Base-by-base conservation (phyloP, 2,797 vertebrate genomes). In the Peromyscus aztecus region DNA sequence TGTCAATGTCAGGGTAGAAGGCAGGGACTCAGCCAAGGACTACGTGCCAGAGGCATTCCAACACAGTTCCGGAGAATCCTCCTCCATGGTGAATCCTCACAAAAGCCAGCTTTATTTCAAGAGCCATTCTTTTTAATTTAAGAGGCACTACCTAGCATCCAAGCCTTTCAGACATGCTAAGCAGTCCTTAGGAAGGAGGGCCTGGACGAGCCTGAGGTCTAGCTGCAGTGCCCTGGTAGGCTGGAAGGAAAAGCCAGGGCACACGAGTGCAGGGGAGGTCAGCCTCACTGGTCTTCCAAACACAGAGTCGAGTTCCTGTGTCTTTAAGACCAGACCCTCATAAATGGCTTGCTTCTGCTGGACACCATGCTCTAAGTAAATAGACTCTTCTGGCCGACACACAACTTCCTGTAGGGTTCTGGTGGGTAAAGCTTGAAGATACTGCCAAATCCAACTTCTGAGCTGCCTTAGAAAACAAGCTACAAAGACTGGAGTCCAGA, bases 381-480 rank as follows among this genome's bases (percentile, higher is more conserved):
- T 98, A 98, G 97, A 93, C 98, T 98, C 96, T 96, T 98, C 98
- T 97, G 98, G 98, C 98, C 80, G 91, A 98, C 98, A 98, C 97
- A 97, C 96, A 97, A 97, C 98, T 98, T 99, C 98, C 98, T 98
- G 98, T 98, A 98, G 98, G 97, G 94, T 98, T 98, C 97, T 98
- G 97, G 97, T 98, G 97, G 98, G 97, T 97, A 98, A 97, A 97
- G 97, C 89, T 97, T 93, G 92, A 91, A 98, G 97, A 87, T 46
- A 93, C 91, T 98, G 98, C 98, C 98, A 98, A 98, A 98, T 98
- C 97, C 97, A 98, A 98, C 98, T 98, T 99, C 98, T 97, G 96
- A 98, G 97, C 98, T 98, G 98, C 98, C 98, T 99, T 97, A 97
- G 98, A 99, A 99, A 99, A 99, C 98, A 99, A 98, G 97, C 97